A percentile compares a stretch with the other conserved stretches of the same genome.
These are phyloP conservation scores for Argentina silus DNA, from an alignment of 2,797 vertebrate species.

Conservation along the genomic window DNA sequence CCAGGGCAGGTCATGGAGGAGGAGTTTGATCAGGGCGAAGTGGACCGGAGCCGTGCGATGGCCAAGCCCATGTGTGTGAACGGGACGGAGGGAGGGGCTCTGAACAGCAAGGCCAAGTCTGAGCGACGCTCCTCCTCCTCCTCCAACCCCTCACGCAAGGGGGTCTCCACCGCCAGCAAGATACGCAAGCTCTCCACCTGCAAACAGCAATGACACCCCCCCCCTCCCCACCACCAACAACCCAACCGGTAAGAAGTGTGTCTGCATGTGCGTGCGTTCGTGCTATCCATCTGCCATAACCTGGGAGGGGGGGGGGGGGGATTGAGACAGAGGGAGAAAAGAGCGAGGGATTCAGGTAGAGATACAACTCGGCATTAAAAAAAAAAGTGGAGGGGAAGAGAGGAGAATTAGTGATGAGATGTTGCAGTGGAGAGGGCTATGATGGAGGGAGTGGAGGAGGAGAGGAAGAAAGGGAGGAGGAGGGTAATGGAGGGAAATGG, in stretches of 20 bases:
- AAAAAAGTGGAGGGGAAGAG: background rate
- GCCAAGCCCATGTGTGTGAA: slow-evolving; percentile 92
- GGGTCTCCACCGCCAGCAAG: slow-evolving; percentile 91
- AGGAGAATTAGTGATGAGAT: background rate
- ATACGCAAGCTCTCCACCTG: slow-evolving; percentile 97
- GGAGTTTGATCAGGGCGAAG: slow-evolving; percentile 77
- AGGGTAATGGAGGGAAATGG: no score
- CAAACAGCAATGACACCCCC: slow-evolving; percentile 92
- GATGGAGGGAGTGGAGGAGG: background rate
- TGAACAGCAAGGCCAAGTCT: slow-evolving; percentile 81
- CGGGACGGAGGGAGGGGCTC: slow-evolving; percentile 85
- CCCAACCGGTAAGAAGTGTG: slow-evolving; percentile 58
- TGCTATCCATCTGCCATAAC: no score
- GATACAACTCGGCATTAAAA: background rate
- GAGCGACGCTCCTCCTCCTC: slow-evolving; percentile 89
- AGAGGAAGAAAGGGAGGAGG: background rate
- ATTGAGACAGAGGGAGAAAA: no score
- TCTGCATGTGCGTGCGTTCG: background rate
- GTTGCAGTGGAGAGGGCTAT: background rate
- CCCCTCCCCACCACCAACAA: slow-evolving; percentile 38
- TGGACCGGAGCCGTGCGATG: slow-evolving; percentile 76
- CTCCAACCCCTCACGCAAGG: slow-evolving; percentile 91
- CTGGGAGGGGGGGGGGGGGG: no score
- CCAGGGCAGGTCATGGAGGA: slow-evolving; percentile 92
- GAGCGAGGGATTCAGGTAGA: slow-evolving; percentile 7